Evolutionary conservation across 1,140 invertebrate genomes (phyloP), one percentile per base, ranked within the genome.

Genomic region (Elysia chlorotica): DNA sequence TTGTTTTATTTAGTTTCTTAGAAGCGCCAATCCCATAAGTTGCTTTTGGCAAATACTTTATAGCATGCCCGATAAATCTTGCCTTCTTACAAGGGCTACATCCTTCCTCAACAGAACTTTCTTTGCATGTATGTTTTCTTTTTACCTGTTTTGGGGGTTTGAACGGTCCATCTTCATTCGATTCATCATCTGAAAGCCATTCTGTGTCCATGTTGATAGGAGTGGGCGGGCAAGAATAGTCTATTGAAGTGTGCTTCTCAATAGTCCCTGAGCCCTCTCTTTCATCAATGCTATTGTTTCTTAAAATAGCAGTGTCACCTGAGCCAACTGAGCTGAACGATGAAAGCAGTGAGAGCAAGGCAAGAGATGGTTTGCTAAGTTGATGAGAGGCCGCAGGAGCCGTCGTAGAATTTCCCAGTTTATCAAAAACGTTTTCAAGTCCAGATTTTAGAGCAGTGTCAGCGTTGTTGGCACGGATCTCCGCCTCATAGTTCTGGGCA

Each of bases 401-500:
- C 10, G 56, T 17, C 10, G 6, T 25, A 23, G 10, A 10, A 30
- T 59, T 10, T 17, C 56, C 6, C 10, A 59, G 28, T 30, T 10
- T 59, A 10, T 25, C 56, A 59, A 59, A 25, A 10, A 30, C 56
- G 25, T 30, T 23, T 25, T 59, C 56, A 10, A 59, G 25, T 17
- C 28, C 56, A 23, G 56, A 6, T 19, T 25, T 25, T 17, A 59
- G 10, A 17, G 10, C n/a, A 14, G 41, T 59, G 10, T 28, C 56
- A 48, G 41, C 41, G 14, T 59, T 6, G 6, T 59, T 59, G 6
- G 17, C 19, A 6, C 56, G 10, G 17, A 59, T 10, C 56, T 59
- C 56, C 6, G 56, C 56, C 56, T 59, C 56, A 59, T 59, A 59
- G 25, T 59, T 59, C 56, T 59, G 56, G 10, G 41, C 10, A 48